Evolutionary conservation across 2,888 invertebrate species (phyloP), one percentile per base, ranked within the genome.

Genomic region (Odiellus spinosus): DNA sequence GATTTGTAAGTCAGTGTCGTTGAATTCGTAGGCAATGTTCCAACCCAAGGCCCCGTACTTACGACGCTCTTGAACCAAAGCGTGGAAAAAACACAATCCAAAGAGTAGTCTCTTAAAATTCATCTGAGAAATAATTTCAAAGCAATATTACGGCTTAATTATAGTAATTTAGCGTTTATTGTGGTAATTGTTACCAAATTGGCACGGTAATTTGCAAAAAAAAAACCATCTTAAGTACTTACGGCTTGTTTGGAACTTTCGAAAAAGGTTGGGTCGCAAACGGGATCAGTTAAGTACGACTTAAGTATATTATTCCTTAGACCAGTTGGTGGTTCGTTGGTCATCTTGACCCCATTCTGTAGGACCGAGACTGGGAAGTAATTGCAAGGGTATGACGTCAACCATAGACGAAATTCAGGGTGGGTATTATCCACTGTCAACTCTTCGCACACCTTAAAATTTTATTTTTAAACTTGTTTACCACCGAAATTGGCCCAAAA

Each of bases 221-320:
- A n/a, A n/a, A n/a, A n/a, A n/a, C n/a, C n/a, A n/a, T n/a, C n/a
- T n/a, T n/a, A n/a, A n/a, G n/a, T 19, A 50, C 57, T 52, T 52
- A 67, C 67, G 49, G 59, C 57, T 36, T 65, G 62, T 32, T 60
- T 60, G 40, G 61, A 60, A 11, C 62, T 59, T n/a, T 56, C 58
- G 50, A 84, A 90, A 77, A 88, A 91, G 59, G 88, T 87, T 0
- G 73, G 68, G 64, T 90, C 83, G 51, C 76, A 82, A 51, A 91
- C 80, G 0, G 91, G 91, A 66, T 91, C 88, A 60, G 68, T 82
- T 44, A 80, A 66, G 66, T 82, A 86, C 0, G 68, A 68, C 41
- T 66, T 57, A 39, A 65, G 48, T 45, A 68, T 59, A 56, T 68
- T 68, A 52, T 66, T 66, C 42, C 66, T 60, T 12, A 68, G 58